Evolutionary conservation across 2,113 vertebrate genomes (phyloP).

Genomic region (Epinephelus lanceolatus): DNA sequence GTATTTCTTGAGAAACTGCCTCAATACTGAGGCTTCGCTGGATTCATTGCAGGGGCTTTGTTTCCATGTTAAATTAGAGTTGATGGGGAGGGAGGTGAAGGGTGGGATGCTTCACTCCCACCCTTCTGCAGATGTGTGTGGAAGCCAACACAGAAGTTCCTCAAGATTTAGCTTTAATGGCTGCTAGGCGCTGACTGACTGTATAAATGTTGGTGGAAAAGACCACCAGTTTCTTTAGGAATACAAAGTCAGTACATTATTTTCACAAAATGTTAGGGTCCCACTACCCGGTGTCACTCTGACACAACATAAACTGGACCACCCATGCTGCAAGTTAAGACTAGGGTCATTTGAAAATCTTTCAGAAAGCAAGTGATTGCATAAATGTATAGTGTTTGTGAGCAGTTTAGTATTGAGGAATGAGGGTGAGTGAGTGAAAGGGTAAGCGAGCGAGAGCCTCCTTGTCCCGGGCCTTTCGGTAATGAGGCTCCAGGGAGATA

Average conservation of each 20-base stretch:
- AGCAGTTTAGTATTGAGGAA: background rate
- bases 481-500: slow-evolving; percentile 77
- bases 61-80: slow-evolving; percentile 36
- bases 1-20: slow-evolving; percentile 33
- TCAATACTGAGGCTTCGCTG: slow-evolving; percentile 36
- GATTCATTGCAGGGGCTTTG: slow-evolving; percentile 51
- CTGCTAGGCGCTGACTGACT: background rate
- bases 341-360: background rate
- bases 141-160: background rate
- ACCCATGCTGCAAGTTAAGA: slow-evolving; percentile 3
- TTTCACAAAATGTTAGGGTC: background rate
- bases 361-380: slow-evolving; percentile 6
- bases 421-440: slow-evolving; percentile 43
- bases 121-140: background rate
- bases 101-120: background rate
- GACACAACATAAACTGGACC: background rate
- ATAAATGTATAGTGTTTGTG: slow-evolving; percentile 10
- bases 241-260: background rate
- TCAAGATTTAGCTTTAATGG: background rate
- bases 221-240: background rate
- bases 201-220: background rate
- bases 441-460: slow-evolving; percentile 45
- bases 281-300: background rate
- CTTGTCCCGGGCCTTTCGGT: slow-evolving; percentile 62
- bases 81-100: background rate